phyloP scores from a whole-genome alignment of 2,113 vertebrate genomes.

The Brevimyrus niger region DNA sequence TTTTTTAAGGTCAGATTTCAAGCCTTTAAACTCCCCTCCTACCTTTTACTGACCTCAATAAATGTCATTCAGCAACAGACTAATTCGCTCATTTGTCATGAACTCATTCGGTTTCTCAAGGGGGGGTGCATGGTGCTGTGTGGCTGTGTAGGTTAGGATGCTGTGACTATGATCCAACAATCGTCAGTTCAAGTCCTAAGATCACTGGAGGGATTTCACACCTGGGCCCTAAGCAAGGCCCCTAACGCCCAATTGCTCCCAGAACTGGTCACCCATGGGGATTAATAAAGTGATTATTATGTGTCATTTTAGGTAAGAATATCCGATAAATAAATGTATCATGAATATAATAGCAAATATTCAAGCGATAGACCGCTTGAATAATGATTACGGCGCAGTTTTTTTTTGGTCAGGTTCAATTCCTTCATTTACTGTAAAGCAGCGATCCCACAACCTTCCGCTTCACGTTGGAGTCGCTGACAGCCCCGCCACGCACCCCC shows the following conservation, averaged over 20 bases:
- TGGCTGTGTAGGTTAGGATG: background rate
- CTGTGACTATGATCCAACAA: background rate
- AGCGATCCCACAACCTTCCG: background rate
- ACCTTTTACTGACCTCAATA: background rate
- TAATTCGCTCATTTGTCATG: background rate
- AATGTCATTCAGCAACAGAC: background rate
- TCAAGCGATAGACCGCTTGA: background rate
- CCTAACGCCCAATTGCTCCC: background rate
- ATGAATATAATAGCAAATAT: background rate
- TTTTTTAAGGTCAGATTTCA: background rate
- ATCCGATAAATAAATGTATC: background rate
- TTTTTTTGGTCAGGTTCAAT: background rate
- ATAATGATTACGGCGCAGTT: background rate
- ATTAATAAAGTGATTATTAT: background rate
- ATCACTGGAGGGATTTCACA: background rate
- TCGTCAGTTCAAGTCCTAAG: background rate
- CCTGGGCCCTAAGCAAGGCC: background rate
- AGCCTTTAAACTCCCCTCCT: background rate
- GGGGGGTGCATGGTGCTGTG: background rate
- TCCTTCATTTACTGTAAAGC: background rate
- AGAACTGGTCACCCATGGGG: background rate
- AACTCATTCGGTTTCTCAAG: background rate
- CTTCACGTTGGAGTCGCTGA: too few species aligned
- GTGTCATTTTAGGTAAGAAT: background rate
- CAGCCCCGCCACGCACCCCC: background rate